Conservation (phyloP, 2,113 vertebrate species). For the Notiomystis cincta region DNA sequence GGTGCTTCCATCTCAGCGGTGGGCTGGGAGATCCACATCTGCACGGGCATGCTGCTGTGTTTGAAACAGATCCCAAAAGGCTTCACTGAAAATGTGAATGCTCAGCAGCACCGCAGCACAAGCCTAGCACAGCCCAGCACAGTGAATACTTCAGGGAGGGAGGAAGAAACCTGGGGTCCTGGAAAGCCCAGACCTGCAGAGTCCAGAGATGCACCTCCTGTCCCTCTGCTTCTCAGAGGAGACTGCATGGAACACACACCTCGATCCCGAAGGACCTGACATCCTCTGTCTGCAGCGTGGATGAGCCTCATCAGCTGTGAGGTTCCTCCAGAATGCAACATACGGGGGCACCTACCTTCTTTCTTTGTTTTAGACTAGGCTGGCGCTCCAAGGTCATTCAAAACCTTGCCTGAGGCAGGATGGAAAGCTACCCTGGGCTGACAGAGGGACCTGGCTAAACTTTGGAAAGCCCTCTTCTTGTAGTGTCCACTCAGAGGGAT, state of each 20-base stretch:
- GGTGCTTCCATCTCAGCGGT: accelerated
- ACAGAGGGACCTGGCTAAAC: neutral
- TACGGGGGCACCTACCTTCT: neutral
- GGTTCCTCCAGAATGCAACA: neutral
- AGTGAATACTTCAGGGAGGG: neutral
- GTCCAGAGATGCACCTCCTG: neutral
- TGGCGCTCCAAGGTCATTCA: neutral
- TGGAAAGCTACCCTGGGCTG: neutral
- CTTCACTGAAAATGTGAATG: neutral
- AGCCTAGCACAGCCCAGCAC: accelerated
- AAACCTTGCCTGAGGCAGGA: neutral
- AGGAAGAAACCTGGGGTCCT: accelerated
- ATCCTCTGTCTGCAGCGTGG: accelerated
- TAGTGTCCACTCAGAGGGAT: neutral
- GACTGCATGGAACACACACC: neutral
- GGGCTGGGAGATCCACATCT: neutral
- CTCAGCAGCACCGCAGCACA: neutral
- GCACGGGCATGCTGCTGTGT: accelerated
- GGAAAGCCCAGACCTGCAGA: neutral
- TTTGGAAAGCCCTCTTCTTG: neutral
- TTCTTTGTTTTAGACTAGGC: neutral
- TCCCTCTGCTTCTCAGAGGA: neutral
- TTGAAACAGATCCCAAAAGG: neutral
- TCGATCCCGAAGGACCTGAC: accelerated
- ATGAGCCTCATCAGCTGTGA: neutral